Evolutionary conservation across 2,797 vertebrate species (phyloP), one percentile per base, ranked within the genome.

Genomic region (Coracias cyanogaster): DNA sequence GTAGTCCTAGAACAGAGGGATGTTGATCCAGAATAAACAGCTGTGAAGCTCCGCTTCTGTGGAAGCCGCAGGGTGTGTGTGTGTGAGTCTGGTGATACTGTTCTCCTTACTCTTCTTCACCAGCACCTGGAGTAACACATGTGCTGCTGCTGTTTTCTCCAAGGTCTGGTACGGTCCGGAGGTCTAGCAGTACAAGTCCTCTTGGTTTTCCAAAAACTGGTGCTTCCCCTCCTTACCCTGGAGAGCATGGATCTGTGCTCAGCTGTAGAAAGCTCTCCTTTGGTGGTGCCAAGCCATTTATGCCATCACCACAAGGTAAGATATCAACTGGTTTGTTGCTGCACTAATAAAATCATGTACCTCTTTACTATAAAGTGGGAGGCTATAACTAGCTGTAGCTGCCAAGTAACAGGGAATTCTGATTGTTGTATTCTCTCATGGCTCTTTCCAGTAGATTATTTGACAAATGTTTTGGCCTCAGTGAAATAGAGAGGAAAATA

Each of bases 291-390:
- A 98, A 97, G 95, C 99, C 98, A 0, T 98, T 98, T 28, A 98
- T 95, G 20, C 98, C 97, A 3, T 99, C 98, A 58, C 99, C 98
- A 2, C 98, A 97, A 98, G 99, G 99, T 99, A 97, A 88, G 91
- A 33, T 55, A 24, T 64, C 60, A 71, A 3, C 48, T 35, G 60
- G 37, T 29, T 3, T 39, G 1, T 61, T 67, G n/a, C 77, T 89
- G 41, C 46, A 55, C 49, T 54, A 10, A 29, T 80, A 58, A 80
- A 87, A 94, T 65, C 6, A 4, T 0, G 1, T 21, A 5, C 31
- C n/a, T 66, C 43, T 79, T 66, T 58, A 20, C 39, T n/a, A 7
- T 35, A 19, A 49, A 78, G 54, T 69, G 29, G 4, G 9, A n/a
- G 21, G 3, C 21, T 78, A 22, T 64, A 22, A 29, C n/a, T 83